Percentiles rank a stretch among this genome's conserved stretches.
Evolutionary conservation across 2,113 vertebrate species (phyloP).

Genomic region (Oryzias celebensis): DNA sequence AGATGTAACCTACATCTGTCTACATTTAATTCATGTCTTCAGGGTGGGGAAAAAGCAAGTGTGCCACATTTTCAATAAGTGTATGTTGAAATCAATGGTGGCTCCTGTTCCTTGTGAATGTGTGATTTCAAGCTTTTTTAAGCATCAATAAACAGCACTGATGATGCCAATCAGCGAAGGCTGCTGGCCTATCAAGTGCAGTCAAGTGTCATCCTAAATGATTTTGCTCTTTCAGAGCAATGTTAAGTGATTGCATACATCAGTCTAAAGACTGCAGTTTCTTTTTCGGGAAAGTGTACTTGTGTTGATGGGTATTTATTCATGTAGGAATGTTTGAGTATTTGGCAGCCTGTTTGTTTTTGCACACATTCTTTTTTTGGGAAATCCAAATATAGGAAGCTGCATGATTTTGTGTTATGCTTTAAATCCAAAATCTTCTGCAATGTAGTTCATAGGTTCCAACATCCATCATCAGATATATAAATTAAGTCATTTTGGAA

Average conservation of each 20-base stretch:
- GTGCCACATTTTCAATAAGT: constrained; percentile 30
- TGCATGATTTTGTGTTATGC: neutral
- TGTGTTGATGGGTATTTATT: constrained; percentile 53
- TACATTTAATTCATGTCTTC: constrained; percentile 19
- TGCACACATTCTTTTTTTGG: constrained; percentile 7
- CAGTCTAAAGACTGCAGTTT: constrained; percentile 29
- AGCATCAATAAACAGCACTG: constrained; percentile 63
- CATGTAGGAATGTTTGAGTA: constrained; percentile 25
- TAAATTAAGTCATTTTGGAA: too few relatives aligned
- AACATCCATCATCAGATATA: too few relatives aligned
- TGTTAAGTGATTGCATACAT: constrained; percentile 67
- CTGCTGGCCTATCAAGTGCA: constrained; percentile 48
- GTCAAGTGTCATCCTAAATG: constrained; percentile 67
- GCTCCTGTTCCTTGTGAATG: constrained; percentile 14
- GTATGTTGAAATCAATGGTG: constrained; percentile 46
- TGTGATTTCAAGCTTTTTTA: constrained; percentile 63
- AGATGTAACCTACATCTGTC: constrained; percentile 7
- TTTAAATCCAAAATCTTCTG: neutral
- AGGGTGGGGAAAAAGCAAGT: constrained; percentile 14
- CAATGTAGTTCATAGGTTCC: neutral
- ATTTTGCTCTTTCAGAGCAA: constrained; percentile 52
- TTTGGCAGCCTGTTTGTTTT: constrained; percentile 25
- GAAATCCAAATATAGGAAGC: constrained; percentile 8
- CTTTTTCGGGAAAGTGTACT: constrained; percentile 46
- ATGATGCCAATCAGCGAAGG: constrained; percentile 66